phyloP scores from a whole-genome alignment of 1,140 invertebrate genomes.

The Caenorhabditis remanei region DNA sequence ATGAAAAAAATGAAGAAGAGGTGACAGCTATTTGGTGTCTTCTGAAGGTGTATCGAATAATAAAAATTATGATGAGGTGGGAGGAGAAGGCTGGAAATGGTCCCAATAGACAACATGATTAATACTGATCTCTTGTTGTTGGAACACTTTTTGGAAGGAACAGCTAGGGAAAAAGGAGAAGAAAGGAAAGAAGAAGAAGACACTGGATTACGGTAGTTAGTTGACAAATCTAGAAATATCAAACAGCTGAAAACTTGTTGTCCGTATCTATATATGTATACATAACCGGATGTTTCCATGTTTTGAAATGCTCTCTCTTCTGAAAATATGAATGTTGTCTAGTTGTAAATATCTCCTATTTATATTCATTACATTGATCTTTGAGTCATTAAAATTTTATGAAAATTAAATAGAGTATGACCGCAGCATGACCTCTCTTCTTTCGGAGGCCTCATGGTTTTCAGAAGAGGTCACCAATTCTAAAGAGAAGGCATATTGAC shows the following conservation, averaged over 20 bases:
- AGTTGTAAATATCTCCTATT: not conserved
- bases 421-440: not conserved
- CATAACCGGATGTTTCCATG: not conserved
- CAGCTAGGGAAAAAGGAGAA: too few relatives aligned
- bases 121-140: not conserved
- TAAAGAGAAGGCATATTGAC: too few relatives aligned
- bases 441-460: not conserved
- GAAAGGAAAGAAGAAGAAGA: too few relatives aligned
- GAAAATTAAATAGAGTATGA: conserved; percentile 23
- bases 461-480: too few relatives aligned
- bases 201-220: too few relatives aligned
- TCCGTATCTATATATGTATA: too few relatives aligned
- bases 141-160: too few relatives aligned
- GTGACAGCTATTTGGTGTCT: conserved; percentile 33
- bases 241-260: too few relatives aligned
- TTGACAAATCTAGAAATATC: too few relatives aligned
- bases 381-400: conserved; percentile 10
- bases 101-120: not conserved
- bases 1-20: conserved; percentile 28
- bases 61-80: conserved; percentile 28
- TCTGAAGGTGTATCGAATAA: conserved; percentile 2
- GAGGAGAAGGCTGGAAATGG: not conserved
- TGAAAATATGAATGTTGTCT: not conserved
- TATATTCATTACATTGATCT: conserved; percentile 12
- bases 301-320: not conserved